Evolutionary conservation across 1,140 invertebrate genomes (phyloP), one percentile per base, ranked within the genome.

Genomic region (Pantala flavescens): DNA sequence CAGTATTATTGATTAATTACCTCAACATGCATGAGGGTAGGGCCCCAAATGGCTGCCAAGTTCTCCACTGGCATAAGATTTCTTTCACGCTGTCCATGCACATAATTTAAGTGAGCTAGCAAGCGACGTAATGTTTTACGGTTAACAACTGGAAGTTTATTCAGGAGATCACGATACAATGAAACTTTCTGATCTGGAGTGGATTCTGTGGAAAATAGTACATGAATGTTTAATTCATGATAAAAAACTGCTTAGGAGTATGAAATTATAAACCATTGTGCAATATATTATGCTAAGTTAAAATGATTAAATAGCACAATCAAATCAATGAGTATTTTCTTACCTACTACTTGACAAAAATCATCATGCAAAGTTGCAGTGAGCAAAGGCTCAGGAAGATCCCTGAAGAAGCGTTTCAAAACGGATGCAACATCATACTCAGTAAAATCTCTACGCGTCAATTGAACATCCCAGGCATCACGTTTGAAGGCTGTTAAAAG

Each of bases 361-460:
- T 83, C 78, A 72, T 81, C 79, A 76, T 89, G 87, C 77, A 85
- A 85, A 76, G 81, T 83, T 75, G 83, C 82, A 73, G 87, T 86
- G 72, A 94, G 82, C 24, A 93, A 79, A 28, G 91, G 88, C 77
- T 93, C 90, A 0, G 92, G 90, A 42, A 94, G 81, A 78, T 91
- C 90, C 70, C 93, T 84, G 78, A 96, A 90, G 80, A 94, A 96
- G 77, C 92, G 84, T 80, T 96, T 95, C 0, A 96, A 82, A 10
- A 90, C 91, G 42, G 89, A 92, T 3, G 93, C 91, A 1, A 96
- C 93, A 79, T 96, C 94, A 82, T 95, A 91, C 78, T 94, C 93
- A 0, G 88, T 88, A 79, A 91, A 93, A 24, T 89, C 88, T 43
- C 88, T 87, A 9, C 85, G 82, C 3, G 88, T 90, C 42, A 97